These are phyloP conservation scores for Sardina pilchardus DNA, from an alignment of 2,113 vertebrate species.

Conservation along the genomic window DNA sequence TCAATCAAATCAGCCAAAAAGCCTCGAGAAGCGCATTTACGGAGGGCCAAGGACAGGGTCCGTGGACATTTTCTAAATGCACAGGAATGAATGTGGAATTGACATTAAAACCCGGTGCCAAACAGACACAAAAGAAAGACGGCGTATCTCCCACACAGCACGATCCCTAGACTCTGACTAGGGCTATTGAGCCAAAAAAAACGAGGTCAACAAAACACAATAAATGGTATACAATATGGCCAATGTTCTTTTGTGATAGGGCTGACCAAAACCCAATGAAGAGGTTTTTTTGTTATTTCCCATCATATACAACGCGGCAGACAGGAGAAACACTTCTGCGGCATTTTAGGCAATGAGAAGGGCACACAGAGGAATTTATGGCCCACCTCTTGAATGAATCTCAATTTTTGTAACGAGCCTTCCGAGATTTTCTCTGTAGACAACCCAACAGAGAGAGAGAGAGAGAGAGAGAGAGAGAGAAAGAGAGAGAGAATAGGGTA, in stretches of 20 bases:
- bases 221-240: conserved; percentile 25
- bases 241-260: conserved; percentile 4
- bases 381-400: neutral
- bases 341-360: neutral
- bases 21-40: neutral
- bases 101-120: neutral
- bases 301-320: neutral
- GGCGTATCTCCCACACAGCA: neutral
- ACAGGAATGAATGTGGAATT: conserved; percentile 7
- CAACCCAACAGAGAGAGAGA: neutral
- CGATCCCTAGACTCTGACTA: neutral
- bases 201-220: conserved; percentile 41
- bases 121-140: neutral
- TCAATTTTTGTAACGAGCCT: neutral
- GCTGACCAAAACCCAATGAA: neutral
- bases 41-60: neutral
- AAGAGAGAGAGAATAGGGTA: neutral
- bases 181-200: neutral
- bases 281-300: neutral
- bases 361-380: neutral
- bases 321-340: neutral
- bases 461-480: neutral
- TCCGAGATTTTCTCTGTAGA: neutral
- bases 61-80: neutral
- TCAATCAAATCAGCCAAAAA: neutral